Base-by-base conservation (phyloP, 2,888 invertebrate species). In the Habroteleia sp. region DNA sequence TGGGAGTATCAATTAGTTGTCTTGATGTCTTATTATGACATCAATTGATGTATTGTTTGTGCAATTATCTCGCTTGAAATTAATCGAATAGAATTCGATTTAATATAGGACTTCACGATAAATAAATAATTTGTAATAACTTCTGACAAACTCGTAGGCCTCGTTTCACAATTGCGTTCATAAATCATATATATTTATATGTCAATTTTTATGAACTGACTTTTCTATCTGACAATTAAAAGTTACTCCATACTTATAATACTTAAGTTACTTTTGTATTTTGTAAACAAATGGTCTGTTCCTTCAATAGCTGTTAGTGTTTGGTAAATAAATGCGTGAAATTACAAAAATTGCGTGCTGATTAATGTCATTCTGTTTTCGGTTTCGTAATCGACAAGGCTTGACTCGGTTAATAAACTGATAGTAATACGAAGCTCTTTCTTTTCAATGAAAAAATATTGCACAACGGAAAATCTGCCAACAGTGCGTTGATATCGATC, bases 401-500 rank as follows among this genome's bases (percentile, higher is more conserved):
- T 8, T 14, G 27, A 27, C 11, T 41, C 11, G 29, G 41, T 58
- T 33, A 44, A 42, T 42, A 31, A 33, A 20, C 29, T 0, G 10
- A 35, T 4, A 25, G 44, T 29, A 41, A 42, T 33, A 17, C 44
- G 25, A 48, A n/a, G 17, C 16, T 27, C 29, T n/a, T n/a, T n/a
- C n/a, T n/a, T 20, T 10, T 33, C 42, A 52, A 63, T 42, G 52
- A 63, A 50, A 25, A 31, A 42, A 20, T 10, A 13, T 63, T 63
- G 25, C 33, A 29, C 17, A 50, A 63, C n/a, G 20, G 10, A 63
- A 63, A 63, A 41, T 41, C 48, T 35, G 62, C 0, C 39, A 63
- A 63, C 63, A 50, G 52, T 52, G 25, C 25, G 8, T 35, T 35
- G 63, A 52, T 63, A 52, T 42, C 20, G 33, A 52, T 41, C 62